A percentile compares a stretch with the other conserved stretches of the same genome.
Evolutionary conservation across 2,797 vertebrate species (phyloP).

Genomic region (Myoxocephalus aenaeus): DNA sequence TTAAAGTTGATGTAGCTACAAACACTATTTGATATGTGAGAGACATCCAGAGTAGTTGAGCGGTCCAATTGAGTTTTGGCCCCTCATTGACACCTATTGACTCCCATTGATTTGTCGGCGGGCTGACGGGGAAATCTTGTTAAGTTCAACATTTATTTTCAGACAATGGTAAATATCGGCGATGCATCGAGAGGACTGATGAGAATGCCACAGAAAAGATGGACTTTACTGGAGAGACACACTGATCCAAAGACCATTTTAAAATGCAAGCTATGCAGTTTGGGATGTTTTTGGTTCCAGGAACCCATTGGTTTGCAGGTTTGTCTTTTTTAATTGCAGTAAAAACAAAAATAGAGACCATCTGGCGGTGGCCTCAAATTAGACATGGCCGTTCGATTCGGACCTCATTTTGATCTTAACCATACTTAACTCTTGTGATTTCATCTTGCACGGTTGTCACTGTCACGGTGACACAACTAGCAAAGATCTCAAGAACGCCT

Average conservation of each 20-base stretch:
- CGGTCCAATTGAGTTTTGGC: constrained; percentile 67
- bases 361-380: background rate
- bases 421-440: background rate
- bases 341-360: background rate
- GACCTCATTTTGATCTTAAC: background rate
- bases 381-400: background rate
- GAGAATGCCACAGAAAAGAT: background rate
- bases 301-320: background rate
- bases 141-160: constrained; percentile 40
- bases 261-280: background rate
- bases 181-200: background rate
- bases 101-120: constrained; percentile 64
- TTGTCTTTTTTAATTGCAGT: background rate
- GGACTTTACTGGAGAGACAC: background rate
- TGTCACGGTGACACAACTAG: no score
- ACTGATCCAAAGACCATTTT: background rate
- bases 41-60: constrained; percentile 66
- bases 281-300: background rate
- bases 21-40: constrained; percentile 76
- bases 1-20: constrained; percentile 79
- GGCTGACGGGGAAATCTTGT: constrained; percentile 32
- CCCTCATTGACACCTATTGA: constrained; percentile 76
- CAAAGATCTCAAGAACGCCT: background rate
- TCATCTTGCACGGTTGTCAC: background rate
- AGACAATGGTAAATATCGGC: constrained; percentile 27